phyloP scores from a whole-genome alignment of 1,140 invertebrate species.

The Scaptomyza pallida region DNA sequence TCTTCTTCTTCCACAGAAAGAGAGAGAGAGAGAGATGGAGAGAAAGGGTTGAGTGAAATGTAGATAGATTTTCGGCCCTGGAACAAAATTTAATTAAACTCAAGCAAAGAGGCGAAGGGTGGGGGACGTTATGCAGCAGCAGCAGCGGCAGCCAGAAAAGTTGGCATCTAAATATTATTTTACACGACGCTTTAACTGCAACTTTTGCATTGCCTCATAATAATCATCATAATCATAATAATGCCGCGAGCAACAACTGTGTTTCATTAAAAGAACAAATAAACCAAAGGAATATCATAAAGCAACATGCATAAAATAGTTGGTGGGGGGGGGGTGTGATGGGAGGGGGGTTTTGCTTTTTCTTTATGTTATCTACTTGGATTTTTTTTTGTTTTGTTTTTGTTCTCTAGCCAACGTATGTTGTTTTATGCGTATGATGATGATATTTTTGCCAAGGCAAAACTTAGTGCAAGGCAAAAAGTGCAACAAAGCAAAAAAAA shows the following conservation, averaged over 20 bases:
- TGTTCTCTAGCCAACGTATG: constrained; percentile 41
- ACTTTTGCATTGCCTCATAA: constrained; percentile 79
- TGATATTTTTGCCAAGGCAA: constrained; percentile 76
- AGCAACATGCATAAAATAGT: not conserved
- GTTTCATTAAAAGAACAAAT: constrained; percentile 76
- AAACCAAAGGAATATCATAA: constrained; percentile 51
- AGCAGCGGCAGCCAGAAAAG: constrained; percentile 29
- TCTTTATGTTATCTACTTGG: too few species aligned
- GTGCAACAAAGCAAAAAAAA: constrained; percentile 12
- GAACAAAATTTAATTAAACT: constrained; percentile 73
- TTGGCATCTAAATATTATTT: constrained; percentile 78
- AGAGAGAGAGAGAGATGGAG: too few species aligned
- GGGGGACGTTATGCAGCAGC: not conserved
- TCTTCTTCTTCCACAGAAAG: constrained; percentile 38
- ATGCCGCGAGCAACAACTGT: constrained; percentile 74
- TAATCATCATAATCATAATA: constrained; percentile 81
- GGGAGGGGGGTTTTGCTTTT: too few species aligned
- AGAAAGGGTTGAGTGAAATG: too few species aligned
- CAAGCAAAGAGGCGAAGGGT: not conserved
- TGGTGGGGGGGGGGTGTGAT: not conserved
- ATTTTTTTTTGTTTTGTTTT: too few species aligned
- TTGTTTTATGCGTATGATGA: constrained; percentile 81
- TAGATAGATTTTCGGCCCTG: constrained; percentile 47
- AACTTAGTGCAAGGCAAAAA: constrained; percentile 63
- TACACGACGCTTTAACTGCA: constrained; percentile 78